Base-by-base conservation (phyloP, 2,888 invertebrate species). In the Drosophila mayaguana region DNA sequence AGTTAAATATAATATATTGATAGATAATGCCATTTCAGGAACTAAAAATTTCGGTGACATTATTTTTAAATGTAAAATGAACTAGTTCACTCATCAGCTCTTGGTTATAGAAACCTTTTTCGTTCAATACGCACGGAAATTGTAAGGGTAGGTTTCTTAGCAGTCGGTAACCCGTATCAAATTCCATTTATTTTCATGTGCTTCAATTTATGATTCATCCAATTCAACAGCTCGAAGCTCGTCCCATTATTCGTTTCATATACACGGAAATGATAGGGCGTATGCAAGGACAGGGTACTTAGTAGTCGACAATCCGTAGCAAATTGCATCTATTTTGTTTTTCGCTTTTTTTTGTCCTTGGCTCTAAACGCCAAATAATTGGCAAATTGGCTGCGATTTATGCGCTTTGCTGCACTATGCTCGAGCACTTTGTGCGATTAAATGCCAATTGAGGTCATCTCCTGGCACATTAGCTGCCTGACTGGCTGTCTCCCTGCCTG, bases 381-480 rank as follows among this genome's bases (percentile, higher is more conserved):
- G 68, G 65, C 40, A 66, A 86, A 72, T 80, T 83, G 83, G 55
- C 69, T 74, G 55, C 63, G 85, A 85, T 85, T 83, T 78, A 79
- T 73, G 73, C 59, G 56, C 57, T 62, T 50, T 63, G 60, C 43
- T 45, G 55, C 61, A 72, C 56, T 59, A 46, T 62, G 56, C 59
- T 57, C 53, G 38, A 63, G 69, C 72, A 75, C 63, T 75, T 68
- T 61, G 48, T 48, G 67, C 65, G 64, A 79, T 76, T 79, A 75
- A 78, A 78, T 75, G 66, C 54, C 51, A 80, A 87, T 87, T 80
- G 76, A 79, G 85, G 87, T 78, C 87, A 87, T 68, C 77, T 81
- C 70, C 75, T 62, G 36, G 65, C 56, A 38, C 59, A 59, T 59
- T 59, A 48, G 59, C 59, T 59, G 48, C 16, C 46, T 32, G 34